Conservation (phyloP, 92 coral and sea anemone genomes). For the Palythoa grandiflora region DNA sequence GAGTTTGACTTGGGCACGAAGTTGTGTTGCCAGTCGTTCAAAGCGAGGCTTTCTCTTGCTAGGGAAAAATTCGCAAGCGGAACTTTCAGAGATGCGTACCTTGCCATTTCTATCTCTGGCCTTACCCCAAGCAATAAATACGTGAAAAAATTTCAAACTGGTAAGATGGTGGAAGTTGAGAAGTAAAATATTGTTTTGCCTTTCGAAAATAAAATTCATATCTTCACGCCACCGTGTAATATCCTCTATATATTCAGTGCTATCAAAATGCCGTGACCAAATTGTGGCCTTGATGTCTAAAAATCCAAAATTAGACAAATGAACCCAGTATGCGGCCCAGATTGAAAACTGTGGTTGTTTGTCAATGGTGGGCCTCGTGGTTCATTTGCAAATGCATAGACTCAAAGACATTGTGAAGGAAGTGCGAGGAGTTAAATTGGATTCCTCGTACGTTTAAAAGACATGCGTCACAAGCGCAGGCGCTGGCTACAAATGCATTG, state of each 20-base stretch:
- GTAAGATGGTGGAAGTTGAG: constrained; percentile 34
- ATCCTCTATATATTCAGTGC: background rate
- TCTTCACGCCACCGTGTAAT: too few species aligned
- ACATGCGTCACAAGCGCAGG: constrained; percentile 10
- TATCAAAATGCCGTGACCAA: constrained; percentile 1
- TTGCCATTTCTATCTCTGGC: background rate
- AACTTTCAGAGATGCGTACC: constrained; percentile 65
- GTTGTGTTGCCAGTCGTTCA: constrained; percentile 60
- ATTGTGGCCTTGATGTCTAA: background rate
- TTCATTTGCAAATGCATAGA: constrained; percentile 10
- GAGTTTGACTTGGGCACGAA: constrained; percentile 45
- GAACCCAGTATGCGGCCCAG: constrained; percentile 4
- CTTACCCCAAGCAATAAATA: background rate
- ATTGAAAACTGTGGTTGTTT: constrained; percentile 22
- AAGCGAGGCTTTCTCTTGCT: constrained; percentile 52
- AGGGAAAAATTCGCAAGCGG: constrained; percentile 66
- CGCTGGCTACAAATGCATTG: constrained; percentile 2
- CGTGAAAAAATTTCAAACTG: constrained; percentile 42
- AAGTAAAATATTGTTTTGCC: too few species aligned
- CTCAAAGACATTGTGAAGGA: constrained; percentile 14
- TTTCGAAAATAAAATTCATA: too few species aligned
- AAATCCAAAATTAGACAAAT: constrained; percentile 10
- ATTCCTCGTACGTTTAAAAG: constrained; percentile 25
- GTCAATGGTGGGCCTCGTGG: constrained; percentile 4
- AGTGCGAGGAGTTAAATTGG: constrained; percentile 8